Evolutionary conservation across 2,797 vertebrate genomes (phyloP), one percentile per base, ranked within the genome.

Genomic region (Spea hammondii): DNA sequence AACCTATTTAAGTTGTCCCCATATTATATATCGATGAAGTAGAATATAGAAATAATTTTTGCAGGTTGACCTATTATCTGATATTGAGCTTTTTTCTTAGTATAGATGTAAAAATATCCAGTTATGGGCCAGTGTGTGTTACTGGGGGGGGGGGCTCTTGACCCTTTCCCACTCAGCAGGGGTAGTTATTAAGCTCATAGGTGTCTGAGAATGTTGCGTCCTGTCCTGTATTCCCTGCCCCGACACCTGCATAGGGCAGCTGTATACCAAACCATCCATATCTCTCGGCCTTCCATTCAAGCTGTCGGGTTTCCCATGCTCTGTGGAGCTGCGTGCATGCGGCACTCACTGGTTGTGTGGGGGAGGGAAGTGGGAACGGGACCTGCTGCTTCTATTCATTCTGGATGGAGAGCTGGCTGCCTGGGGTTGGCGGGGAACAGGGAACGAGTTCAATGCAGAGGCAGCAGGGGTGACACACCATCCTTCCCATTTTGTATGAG

Each of bases 301-400:
- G 79, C 79, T 81, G 79, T 62, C 53, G 54, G 62, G 75, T 77
- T 81, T 81, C 79, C 79, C 79, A 81, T 81, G 64, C 51, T 73
- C 79, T 77, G 79, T 57, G 45, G 62, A 64, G 49, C 13, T 72
- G 44, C 50, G 50, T 17, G 50, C 44, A 53, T 47, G 60, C 60
- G 11, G 73, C 32, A 7, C 14, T 13, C n/a, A n/a, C 44, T 14
- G 44, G 59, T 32, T 10, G 44, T 1, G 57, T 8, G 48, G 69
- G 54, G 65, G 74, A 10, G 65, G 70, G 54, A 49, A 55, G 4
- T 82, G 79, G 75, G 79, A 82, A 77, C 44, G 4, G 17, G 49
- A 74, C 79, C 79, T 77, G 79, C 79, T 82, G 79, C 65, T 82
- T 45, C 65, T 46, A 82, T 82, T 82, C 79, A 77, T 10, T 49